Evolutionary conservation across 2,888 invertebrate species (phyloP), one percentile per base, ranked within the genome.

Genomic region (Scaptomyza cyrtandrae): DNA sequence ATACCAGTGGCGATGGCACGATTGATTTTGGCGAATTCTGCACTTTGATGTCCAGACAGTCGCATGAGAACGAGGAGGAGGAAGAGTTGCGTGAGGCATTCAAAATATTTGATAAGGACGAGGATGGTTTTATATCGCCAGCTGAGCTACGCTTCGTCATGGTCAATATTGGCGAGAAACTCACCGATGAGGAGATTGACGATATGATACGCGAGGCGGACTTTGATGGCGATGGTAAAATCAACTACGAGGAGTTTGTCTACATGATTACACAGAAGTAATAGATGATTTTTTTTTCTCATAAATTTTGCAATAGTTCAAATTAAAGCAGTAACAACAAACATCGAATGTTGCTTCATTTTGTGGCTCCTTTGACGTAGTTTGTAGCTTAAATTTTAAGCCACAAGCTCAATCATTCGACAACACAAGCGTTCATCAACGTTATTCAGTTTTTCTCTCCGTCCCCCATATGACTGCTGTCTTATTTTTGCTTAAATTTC

Each of bases 151-250:
- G 98, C 93, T 97, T 98, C 93, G 98, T 99, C 68, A 99, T 99
- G 98, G 98, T 98, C 93, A 99, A 99, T 94, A 96, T 99, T 88
- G 99, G 99, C 57, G 99, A 99, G 93, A 99, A 99, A 93, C 95
- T 99, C 90, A 98, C 98, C 90, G 98, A 98, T 93, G 98, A 98
- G 93, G 99, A 99, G 93, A 98, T 99, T 80, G 98, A 99, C 92
- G 99, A 99, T 93, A 98, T 99, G 98, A 98, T 99, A 93, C 95
- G 97, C 92, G 98, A 98, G 94, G 98, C 98, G 80, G 98, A 99
- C 93, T 97, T 98, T 92, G 98, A 99, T 93, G 98, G 98, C 90
- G 98, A 99, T 93, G 99, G 99, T 78, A 97, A 98, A 94, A 98
- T 99, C 43, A 86, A 89, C 71, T 90, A 89, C 52, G 90, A 91